Evolutionary conservation across 2,797 vertebrate species (phyloP), one percentile per base, ranked within the genome.

Genomic region (Phrynocephalus guinanensis): DNA sequence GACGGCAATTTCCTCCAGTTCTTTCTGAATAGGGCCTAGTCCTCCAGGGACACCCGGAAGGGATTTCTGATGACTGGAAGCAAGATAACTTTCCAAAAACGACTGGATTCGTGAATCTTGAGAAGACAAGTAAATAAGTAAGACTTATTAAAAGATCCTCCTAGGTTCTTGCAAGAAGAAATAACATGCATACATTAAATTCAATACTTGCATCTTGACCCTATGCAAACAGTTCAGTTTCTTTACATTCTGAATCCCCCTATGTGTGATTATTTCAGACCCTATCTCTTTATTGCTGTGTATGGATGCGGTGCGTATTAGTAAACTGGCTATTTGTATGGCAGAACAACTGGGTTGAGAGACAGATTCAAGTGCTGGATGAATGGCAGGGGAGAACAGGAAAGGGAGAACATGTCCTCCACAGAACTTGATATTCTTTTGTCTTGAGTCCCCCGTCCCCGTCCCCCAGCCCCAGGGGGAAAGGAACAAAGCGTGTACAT

Each of bases 51-150:
- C 77, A 15, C 96, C 63, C 44, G 98, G 97, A 3, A 96, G 87
- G 1, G 96, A 96, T 93, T 97, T 97, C 87, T 97, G 97, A 79
- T 97, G 96, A 91, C 96, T 96, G 56, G 96, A 97, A 86, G 97
- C 97, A 93, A 99, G 97, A 73, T 96, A 97, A 72, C 96, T 96
- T 93, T 98, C 96, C 87, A 99, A 95, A 95, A 98, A 99, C 84
- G 94, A 96, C 77, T 98, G 97, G 92, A 99, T 96, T 81, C 99
- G 97, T 81, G 97, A 97, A 88, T 98, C 99, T 99, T 96, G 73
- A 83, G 92, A 67, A 86, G 72, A 52, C 84, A 92, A 87, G 86
- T 78, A 91, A 91, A 79, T 5, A 63, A n/a, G 50, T 82, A 85
- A 88, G 68, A 76, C 26, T 83, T 48, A 7, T n/a, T 66, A 76